Percentiles rank a stretch among this genome's conserved stretches.
Evolutionary conservation across 2,888 invertebrate species (phyloP).

Genomic region (Alloscopus bannaensis): DNA sequence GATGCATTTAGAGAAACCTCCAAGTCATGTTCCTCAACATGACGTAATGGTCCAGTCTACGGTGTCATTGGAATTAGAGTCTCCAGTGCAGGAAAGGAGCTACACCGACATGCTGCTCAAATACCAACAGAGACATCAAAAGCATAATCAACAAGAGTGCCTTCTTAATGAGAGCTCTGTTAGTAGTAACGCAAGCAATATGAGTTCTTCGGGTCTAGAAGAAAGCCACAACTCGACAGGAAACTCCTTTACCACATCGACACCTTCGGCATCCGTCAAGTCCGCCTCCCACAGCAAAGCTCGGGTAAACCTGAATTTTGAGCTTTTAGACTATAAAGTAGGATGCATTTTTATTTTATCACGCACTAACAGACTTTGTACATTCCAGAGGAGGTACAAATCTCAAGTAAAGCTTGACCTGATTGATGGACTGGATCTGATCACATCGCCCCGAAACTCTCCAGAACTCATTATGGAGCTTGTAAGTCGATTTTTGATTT

Average conservation of each 20-base stretch:
- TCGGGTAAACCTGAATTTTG: neutral
- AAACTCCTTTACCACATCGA: neutral
- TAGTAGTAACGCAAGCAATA: neutral
- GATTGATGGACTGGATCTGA: conserved; percentile 12
- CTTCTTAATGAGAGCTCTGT: neutral
- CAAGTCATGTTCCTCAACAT: neutral
- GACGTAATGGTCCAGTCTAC: neutral
- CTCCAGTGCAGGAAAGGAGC: conserved; percentile 24
- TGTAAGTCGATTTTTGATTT: neutral
- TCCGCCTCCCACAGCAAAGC: neutral
- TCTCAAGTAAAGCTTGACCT: neutral
- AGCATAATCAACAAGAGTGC: neutral
- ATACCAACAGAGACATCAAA: conserved; percentile 28
- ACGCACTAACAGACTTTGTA: too few relatives aligned
- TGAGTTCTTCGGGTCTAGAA: neutral
- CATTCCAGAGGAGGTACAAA: neutral
- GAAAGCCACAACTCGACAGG: conserved; percentile 7
- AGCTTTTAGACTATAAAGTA: neutral
- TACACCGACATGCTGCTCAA: conserved; percentile 35
- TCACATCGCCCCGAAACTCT: conserved; percentile 3
- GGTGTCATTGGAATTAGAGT: conserved; percentile 16
- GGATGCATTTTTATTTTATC: neutral
- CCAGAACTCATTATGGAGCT: conserved; percentile 32
- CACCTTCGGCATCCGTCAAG: neutral
- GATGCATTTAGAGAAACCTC: too few relatives aligned